These are phyloP conservation scores for Erinaceus europaeus DNA, from an alignment of 2,113 vertebrate genomes.

Conservation along the genomic window DNA sequence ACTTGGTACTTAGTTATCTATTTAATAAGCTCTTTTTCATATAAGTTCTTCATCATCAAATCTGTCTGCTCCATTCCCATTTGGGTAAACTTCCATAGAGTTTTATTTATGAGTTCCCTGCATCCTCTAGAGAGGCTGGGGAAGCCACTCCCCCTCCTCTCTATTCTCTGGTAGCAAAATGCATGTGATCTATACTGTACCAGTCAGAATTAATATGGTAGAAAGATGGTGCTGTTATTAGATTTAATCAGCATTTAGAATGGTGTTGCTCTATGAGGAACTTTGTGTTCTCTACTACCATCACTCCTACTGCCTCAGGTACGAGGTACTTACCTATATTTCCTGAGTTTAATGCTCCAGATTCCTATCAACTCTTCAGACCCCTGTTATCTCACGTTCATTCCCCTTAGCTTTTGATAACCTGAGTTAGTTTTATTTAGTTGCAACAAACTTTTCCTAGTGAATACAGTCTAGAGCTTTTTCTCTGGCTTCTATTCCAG, in stretches of 20 bases:
- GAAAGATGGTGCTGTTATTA: not conserved
- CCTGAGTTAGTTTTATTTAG: not conserved
- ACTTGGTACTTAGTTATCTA: not conserved
- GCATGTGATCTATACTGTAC: not conserved
- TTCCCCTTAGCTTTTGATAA: not conserved
- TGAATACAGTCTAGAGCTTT: not conserved
- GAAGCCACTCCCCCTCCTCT: not conserved
- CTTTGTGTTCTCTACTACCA: not conserved
- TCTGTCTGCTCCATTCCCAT: too few species aligned
- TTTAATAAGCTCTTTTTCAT: not conserved
- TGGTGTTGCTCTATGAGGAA: not conserved
- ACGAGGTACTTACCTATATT: not conserved
- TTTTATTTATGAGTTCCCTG: not conserved
- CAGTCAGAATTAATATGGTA: not conserved
- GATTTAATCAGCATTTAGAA: not conserved
- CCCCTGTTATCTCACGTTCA: not conserved
- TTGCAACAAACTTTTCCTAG: not conserved
- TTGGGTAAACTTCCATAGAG: not conserved
- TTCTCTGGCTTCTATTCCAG: not conserved
- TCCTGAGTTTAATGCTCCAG: not conserved
- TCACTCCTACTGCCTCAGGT: not conserved
- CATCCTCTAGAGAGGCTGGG: not conserved
- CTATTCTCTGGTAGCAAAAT: not conserved
- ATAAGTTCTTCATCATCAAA: not conserved
- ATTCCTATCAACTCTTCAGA: not conserved